Percentiles rank a stretch among this genome's conserved stretches.
These are phyloP conservation scores for Magallana ariakensis DNA, from an alignment of 1,140 invertebrate genomes.

Conservation along the genomic window DNA sequence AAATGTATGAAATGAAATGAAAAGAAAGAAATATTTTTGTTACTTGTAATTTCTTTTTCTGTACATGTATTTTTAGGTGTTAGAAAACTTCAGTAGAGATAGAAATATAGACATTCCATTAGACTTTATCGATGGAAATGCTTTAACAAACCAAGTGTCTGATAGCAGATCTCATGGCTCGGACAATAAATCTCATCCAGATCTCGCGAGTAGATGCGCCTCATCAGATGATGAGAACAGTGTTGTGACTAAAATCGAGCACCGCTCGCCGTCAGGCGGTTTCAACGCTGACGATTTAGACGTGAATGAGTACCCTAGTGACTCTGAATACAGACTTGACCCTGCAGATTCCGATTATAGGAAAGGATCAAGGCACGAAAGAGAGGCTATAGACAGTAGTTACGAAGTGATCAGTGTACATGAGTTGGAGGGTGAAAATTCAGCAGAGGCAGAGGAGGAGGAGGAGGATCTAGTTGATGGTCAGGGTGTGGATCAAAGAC, in stretches of 20 bases:
- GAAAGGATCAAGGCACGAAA: neutral
- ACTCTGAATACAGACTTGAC: neutral
- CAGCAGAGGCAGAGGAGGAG: neutral
- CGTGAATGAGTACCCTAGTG: neutral
- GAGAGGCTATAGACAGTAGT: slow-evolving; percentile 12
- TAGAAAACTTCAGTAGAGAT: slow-evolving; percentile 61
- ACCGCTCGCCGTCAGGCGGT: neutral
- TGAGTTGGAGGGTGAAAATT: slow-evolving; percentile 3
- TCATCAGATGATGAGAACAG: slow-evolving; percentile 44
- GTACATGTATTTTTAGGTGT: slow-evolving; percentile 64
- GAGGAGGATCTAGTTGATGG: slow-evolving; percentile 33
- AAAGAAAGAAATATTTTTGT: neutral
- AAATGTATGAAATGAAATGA: too few relatives aligned
- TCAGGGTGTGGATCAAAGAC: slow-evolving; percentile 26
- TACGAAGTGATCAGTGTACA: slow-evolving; percentile 27
- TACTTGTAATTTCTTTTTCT: slow-evolving; percentile 42
- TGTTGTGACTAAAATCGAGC: slow-evolving; percentile 42
- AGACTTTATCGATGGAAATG: slow-evolving; percentile 36
- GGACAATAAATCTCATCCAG: slow-evolving; percentile 15
- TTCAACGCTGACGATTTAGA: neutral
- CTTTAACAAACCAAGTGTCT: slow-evolving; percentile 1
- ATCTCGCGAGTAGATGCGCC: slow-evolving; percentile 18
- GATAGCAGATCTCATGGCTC: neutral
- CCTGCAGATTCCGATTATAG: neutral
- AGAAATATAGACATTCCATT: slow-evolving; percentile 44